A percentile compares a stretch with the other conserved stretches of the same genome.
Evolutionary conservation across 1,140 invertebrate species (phyloP).

Genomic region (Atta cephalotes): DNA sequence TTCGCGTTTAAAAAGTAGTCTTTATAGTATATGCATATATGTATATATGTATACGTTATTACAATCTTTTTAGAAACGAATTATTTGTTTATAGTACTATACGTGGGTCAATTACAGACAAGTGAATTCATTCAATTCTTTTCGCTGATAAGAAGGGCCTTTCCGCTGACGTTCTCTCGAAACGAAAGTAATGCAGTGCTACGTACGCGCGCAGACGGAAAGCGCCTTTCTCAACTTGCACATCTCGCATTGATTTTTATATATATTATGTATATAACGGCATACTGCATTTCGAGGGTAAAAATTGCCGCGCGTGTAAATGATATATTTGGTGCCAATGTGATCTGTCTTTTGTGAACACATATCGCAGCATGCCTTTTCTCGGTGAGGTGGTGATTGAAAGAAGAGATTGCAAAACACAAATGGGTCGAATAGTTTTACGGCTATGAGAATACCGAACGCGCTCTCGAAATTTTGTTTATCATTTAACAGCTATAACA

Average conservation of each 20-base stretch:
- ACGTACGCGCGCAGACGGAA: neutral
- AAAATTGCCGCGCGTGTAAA: slow-evolving; percentile 65
- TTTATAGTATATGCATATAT: slow-evolving; percentile 41
- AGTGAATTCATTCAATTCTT: slow-evolving; percentile 25
- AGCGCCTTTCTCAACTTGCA: slow-evolving; percentile 35
- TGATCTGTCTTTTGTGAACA: slow-evolving; percentile 59
- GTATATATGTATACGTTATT: slow-evolving; percentile 68
- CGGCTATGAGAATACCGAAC: slow-evolving; percentile 15
- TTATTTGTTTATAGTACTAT: slow-evolving; percentile 65
- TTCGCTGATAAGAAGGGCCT: slow-evolving; percentile 4
- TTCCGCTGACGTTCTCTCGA: neutral
- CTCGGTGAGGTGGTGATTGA: slow-evolving; percentile 54
- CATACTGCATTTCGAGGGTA: slow-evolving; percentile 64
- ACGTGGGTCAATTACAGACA: slow-evolving; percentile 51
- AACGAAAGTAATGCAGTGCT: neutral
- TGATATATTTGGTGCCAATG: slow-evolving; percentile 48
- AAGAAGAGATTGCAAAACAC: slow-evolving; percentile 10
- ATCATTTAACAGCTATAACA: slow-evolving; percentile 1
- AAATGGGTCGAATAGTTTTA: slow-evolving; percentile 11
- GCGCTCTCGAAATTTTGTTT: slow-evolving; percentile 5
- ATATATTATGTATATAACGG: neutral
- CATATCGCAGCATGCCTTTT: slow-evolving; percentile 74
- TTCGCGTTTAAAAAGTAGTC: slow-evolving; percentile 67
- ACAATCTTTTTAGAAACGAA: slow-evolving; percentile 71
- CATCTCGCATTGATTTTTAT: slow-evolving; percentile 35